Conservation (phyloP, 2,797 vertebrate genomes). For the Alfaro cultratus region DNA sequence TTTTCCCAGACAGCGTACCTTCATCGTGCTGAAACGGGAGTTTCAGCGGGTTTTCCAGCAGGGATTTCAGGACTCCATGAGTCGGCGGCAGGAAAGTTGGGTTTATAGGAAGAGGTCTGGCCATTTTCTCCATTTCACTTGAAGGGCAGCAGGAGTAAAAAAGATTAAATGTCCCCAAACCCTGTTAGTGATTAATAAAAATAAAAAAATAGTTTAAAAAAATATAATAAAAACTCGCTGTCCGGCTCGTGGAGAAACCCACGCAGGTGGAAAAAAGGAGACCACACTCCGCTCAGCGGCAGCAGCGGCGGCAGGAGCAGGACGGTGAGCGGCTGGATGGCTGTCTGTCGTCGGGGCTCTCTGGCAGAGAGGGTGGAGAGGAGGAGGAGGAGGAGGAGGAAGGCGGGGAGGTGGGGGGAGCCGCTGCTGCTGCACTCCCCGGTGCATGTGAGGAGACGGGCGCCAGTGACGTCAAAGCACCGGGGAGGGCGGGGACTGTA, state of each 20-base stretch:
- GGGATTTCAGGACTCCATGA: constrained; percentile 94
- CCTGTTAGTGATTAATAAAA: neutral
- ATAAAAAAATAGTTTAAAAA: neutral
- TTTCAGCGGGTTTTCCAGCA: constrained; percentile 97
- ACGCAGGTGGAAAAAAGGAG: constrained; percentile 3
- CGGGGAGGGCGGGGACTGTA: constrained; percentile 1
- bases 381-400: constrained; percentile 11
- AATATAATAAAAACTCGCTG: constrained; percentile 16
- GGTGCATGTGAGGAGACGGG: constrained; percentile 65
- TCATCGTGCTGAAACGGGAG: constrained; percentile 93
- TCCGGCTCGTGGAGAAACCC: constrained; percentile 17
- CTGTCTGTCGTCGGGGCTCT: constrained; percentile 43
- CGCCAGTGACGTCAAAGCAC: constrained; percentile 66
- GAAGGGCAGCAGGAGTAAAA: constrained; percentile 39
- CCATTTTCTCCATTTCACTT: constrained; percentile 86
- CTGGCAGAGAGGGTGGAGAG: constrained; percentile 48
- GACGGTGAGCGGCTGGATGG: constrained; percentile 46
- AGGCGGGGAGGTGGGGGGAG: constrained; percentile 11
- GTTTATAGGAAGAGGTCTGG: constrained; percentile 88
- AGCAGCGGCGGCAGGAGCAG: constrained; percentile 47
- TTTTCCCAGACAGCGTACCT: constrained; percentile 71
- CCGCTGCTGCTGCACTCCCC: constrained; percentile 42
- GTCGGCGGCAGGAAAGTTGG: constrained; percentile 92
- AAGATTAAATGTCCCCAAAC: constrained; percentile 1
- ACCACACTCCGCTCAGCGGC: constrained; percentile 33